Evolutionary conservation across 2,113 vertebrate genomes (phyloP), one percentile per base, ranked within the genome.

Genomic region (Ploceus nigricollis): DNA sequence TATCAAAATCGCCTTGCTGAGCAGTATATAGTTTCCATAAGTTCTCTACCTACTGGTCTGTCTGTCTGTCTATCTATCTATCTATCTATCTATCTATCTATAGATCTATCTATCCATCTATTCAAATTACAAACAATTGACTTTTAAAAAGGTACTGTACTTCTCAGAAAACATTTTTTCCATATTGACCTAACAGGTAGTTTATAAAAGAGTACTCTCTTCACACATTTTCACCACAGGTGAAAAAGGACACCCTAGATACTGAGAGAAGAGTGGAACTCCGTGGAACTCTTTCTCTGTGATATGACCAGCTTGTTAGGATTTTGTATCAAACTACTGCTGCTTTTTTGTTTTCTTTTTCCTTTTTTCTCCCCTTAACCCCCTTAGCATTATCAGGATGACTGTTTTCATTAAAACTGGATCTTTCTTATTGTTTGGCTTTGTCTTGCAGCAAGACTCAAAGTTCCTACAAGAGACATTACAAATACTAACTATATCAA

Each of bases 291-390:
- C 42, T 48, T 66, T 28, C 37, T 57, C n/a, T 76, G 48, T 72
- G 65, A 64, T 79, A 24, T 15, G 37, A 75, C 10, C 77, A 57
- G 16, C 20, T 73, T 82, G 18, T 50, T 85, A 69, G 14, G 21
- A 78, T 71, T 94, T 84, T 76, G 10, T 57, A 42, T 71, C 37
- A 78, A 71, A 81, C 33, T 42, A 39, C 45, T 82, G 10, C 10
- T 82, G 7, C 3, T 40, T 54, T 37, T 31, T 30, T n/a, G 8
- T 60, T 39, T 25, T 20, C 3, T 13, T 14, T 15, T 21, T 4
- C 6, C 2, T 11, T 24, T 33, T 33, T 14, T 4, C 1, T 2
- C 5, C 4, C 19, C 12, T 23, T 51, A 60, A 33, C 2, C 0
- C 0, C 6, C 48, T 91, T 44, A 70, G 12, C 24, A 19, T 83